Evolutionary conservation across 1,140 invertebrate genomes (phyloP), one percentile per base, ranked within the genome.

Genomic region (Neodiprion lecontei): DNA sequence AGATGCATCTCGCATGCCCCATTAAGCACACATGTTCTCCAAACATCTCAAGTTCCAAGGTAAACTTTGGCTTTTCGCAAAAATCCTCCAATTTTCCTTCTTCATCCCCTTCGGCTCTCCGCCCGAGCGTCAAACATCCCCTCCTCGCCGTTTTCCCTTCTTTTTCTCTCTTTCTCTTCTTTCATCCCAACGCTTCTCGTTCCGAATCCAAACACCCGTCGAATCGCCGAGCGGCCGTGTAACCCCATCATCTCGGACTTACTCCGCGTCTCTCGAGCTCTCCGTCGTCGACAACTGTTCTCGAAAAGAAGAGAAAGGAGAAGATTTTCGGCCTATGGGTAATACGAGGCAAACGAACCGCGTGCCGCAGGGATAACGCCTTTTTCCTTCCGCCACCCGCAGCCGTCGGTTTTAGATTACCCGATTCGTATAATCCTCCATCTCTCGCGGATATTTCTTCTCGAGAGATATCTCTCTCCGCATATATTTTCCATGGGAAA

Each of bases 1-100:
- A 84, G 83, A 84, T 84, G 79, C 80, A 84, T 84, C 83, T 84
- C 78, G 77, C 81, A 79, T 79, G 80, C 76, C 61, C 82, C 82
- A 84, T 84, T 84, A 84, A 78, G 80, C 79, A 79, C 80, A 83
- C 79, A 83, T 80, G 82, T 80, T 83, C 78, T 77, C 79, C 81
- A 83, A 83, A 83, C 82, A 83, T 80, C 79, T 79, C 78, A 67
- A 70, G 69, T 80, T 81, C 79, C 79, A 80, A 82, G 81, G 79
- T 75, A 83, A 83, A 83, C 81, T 78, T 40, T 70, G 69, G 72
- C 74, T 69, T 28, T 67, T 65, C 69, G 77, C 77, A 70, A 69
- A 47, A 47, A 47, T 47, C 67, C 67, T 11, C 28, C 67, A 69
- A 47, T 23, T 21, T 23, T 47, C 7, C 12, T 8, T 14, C 61